Evolutionary conservation across 2,113 vertebrate species (phyloP), one percentile per base, ranked within the genome.

Genomic region (Sapajus apella): DNA sequence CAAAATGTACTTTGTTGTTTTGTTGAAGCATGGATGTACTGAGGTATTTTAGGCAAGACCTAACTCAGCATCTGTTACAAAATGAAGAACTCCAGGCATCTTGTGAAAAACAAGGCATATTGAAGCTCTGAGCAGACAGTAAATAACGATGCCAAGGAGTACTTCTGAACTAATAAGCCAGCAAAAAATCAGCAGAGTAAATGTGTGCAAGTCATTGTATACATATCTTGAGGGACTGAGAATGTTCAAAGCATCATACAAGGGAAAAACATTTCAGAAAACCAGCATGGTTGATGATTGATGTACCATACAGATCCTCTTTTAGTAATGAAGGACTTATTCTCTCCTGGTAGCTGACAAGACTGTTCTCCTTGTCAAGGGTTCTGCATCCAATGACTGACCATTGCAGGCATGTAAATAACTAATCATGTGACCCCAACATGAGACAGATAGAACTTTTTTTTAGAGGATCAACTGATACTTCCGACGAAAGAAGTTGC

Each of bases 1-100:
- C 17, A 64, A 61, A 93, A 64, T 1, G 27, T 61, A 20, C 5
- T 73, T 84, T 84, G 23, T 45, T 87, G 40, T 61, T 94, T 64
- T 83, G 12, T 40, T 80, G 23, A 81, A 72, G 11, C 8, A 9
- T 25, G 45, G 5, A 1, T 23, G 0, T 68, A 76, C 35, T 43
- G 45, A 83, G 18, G 11, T 64, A 73, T 82, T 91, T 94, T 1
- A 23, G 9, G 77, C 25, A 96, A 92, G 45, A 91, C 4, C 14
- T 79, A 76, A 91, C 11, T 75, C 32, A 88, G 20, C 2, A 87
- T 90, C 47, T 72, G 13, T 72, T 84, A 16, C 3, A 85, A 94
- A 68, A 92, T 66, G 23, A 97, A 95, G 79, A 92, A 66, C 27
- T 88, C 52, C 64, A 47, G 35, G 23, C 11, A 94, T 70, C 52